phyloP scores from a whole-genome alignment of 2,797 vertebrate species.

The Tarsius wallacei region DNA sequence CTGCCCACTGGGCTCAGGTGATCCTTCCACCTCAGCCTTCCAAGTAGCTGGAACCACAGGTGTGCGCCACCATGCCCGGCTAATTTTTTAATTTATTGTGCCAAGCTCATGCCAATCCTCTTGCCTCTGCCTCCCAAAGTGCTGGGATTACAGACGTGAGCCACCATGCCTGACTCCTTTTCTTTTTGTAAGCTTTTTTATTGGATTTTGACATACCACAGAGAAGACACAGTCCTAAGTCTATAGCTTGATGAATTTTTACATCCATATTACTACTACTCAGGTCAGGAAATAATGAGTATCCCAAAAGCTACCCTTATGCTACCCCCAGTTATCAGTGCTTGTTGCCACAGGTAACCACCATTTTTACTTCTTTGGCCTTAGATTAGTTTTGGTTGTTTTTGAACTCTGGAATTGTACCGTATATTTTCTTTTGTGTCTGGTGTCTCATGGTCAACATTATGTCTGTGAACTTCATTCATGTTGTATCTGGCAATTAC shows the following conservation, averaged over 20 bases:
- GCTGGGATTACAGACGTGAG: no score
- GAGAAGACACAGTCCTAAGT: not conserved
- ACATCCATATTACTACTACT: not conserved
- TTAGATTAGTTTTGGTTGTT: not conserved
- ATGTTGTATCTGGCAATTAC: not conserved
- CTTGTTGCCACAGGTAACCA: not conserved
- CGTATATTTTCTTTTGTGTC: not conserved
- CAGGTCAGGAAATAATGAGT: not conserved
- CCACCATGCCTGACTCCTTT: not conserved
- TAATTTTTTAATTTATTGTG: no score
- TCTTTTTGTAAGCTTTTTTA: slow-evolving; percentile 20
- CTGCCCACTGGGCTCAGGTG: no score
- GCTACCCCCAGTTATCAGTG: not conserved
- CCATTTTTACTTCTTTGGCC: not conserved
- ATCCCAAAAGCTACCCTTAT: not conserved
- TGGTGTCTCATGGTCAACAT: not conserved
- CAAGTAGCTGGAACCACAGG: no score
- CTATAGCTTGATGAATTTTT: not conserved
- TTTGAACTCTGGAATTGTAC: not conserved
- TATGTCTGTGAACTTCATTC: not conserved
- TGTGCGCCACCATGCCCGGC: no score
- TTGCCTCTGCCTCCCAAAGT: no score
- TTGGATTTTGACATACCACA: slow-evolving; percentile 1
- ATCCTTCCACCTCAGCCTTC: no score
- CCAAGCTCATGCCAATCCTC: no score